Evolutionary conservation across 2,888 invertebrate genomes (phyloP).

Genomic region (Cancer borealis): DNA sequence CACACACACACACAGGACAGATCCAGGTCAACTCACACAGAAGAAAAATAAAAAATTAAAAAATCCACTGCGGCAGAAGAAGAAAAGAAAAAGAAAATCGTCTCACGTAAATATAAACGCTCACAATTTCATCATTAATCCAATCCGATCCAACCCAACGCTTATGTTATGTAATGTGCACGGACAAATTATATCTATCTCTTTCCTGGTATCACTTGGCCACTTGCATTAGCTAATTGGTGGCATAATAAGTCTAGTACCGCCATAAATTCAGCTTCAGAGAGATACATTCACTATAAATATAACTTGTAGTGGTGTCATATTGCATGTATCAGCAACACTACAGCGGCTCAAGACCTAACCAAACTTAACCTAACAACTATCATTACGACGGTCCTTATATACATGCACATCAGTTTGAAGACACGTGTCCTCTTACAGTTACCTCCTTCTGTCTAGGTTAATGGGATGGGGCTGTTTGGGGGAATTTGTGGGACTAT

Average conservation of each 20-base stretch:
- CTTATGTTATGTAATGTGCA: not conserved
- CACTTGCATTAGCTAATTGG: constrained; percentile 31
- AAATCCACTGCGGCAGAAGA: not conserved
- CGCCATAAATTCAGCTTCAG: not conserved
- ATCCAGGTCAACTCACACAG: not conserved
- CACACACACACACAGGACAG: not conserved
- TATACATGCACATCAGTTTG: not conserved
- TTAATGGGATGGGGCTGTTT: not conserved
- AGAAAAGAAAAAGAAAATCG: not conserved
- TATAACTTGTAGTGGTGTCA: not conserved
- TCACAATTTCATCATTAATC: not conserved
- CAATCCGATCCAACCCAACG: not conserved
- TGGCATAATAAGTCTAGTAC: not conserved
- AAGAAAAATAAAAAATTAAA: not conserved
- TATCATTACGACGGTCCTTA: not conserved
- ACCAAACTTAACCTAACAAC: not conserved
- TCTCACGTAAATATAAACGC: not conserved
- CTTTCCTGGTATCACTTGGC: constrained; percentile 4
- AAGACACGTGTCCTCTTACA: not conserved
- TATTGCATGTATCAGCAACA: not conserved
- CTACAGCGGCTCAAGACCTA: not conserved
- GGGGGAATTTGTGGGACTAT: no score
- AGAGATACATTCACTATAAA: not conserved
- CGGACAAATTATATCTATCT: not conserved
- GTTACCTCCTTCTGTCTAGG: not conserved